Evolutionary conservation across 1,140 invertebrate genomes (phyloP), one percentile per base, ranked within the genome.

Genomic region (Drosophila nikananu): DNA sequence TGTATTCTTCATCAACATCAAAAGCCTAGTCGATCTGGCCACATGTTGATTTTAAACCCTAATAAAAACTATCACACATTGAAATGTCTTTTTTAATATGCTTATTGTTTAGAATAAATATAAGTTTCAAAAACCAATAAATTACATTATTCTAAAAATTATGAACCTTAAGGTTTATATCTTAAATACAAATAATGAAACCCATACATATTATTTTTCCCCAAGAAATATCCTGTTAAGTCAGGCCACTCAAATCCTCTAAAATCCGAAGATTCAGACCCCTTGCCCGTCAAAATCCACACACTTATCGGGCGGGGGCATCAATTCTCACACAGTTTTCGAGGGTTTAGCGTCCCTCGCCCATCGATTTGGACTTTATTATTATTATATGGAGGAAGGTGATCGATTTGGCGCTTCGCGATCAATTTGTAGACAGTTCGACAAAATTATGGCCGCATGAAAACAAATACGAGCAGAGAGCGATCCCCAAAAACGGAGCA

Each of bases 381-480:
- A 91, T 90, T 90, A 90, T 90, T 87, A 87, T 92, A 70, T 80
- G 80, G 65, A 62, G 71, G 66, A 90, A 92, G 90, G 90, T 92
- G 90, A 92, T 92, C 90, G 86, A 92, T 92, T 92, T 92, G 90
- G 90, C 90, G 90, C 90, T 92, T 92, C 83, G 83, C 86, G 90
- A 92, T 92, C 90, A 90, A 90, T 92, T 92, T 92, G 82, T 80
- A 84, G 84, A 81, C 84, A 87, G 84, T 84, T 87, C 84, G 76
- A 37, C 81, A 77, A 87, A 87, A 84, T 87, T 84, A 87, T 82
- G 80, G 80, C 59, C 59, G 58, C 42, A 58, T 76, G 19, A 57
- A 86, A 83, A 83, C 82, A 86, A 81, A 91, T 89, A 91, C 76
- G 63, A 52, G 25, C n/a, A 17, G 46, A 35, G 39, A 27, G 51